phyloP scores from a whole-genome alignment of 2,113 vertebrate species.

The Actenoides hombroni region DNA sequence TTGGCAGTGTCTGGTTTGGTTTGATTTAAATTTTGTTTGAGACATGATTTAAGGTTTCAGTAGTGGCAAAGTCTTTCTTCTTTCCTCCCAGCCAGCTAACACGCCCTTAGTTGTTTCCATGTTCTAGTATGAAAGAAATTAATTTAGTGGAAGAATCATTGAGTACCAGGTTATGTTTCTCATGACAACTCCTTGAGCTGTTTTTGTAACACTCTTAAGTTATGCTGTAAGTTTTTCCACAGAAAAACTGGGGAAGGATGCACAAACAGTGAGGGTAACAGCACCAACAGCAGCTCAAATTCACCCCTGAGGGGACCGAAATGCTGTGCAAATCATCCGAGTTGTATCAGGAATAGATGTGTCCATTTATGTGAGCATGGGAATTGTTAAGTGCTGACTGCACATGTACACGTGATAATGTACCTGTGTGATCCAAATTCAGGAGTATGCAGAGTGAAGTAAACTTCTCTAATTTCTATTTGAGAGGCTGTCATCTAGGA shows the following conservation, averaged over 20 bases:
- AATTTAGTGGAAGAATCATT: not conserved
- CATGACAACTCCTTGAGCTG: not conserved
- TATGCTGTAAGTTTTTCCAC: not conserved
- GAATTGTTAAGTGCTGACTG: not conserved
- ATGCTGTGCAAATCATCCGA: not conserved
- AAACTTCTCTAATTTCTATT: constrained; percentile 51
- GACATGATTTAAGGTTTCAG: not conserved
- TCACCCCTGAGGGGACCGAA: not conserved
- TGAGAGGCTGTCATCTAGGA: not conserved
- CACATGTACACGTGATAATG: not conserved
- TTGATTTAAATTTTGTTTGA: not conserved
- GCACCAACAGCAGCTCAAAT: not conserved
- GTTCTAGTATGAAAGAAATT: not conserved
- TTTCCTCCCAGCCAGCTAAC: not conserved
- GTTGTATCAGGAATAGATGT: not conserved
- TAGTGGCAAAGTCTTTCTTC: not conserved
- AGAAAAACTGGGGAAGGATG: not conserved
- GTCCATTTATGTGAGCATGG: not conserved
- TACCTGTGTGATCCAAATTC: constrained; percentile 4
- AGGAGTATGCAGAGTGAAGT: not conserved
- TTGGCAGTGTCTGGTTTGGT: not conserved
- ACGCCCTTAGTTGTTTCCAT: not conserved
- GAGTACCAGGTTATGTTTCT: not conserved
- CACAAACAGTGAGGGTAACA: not conserved
- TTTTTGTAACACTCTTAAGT: not conserved